Evolutionary conservation across 2,797 vertebrate species (phyloP).

Genomic region (Heteromormyrus szaboi): DNA sequence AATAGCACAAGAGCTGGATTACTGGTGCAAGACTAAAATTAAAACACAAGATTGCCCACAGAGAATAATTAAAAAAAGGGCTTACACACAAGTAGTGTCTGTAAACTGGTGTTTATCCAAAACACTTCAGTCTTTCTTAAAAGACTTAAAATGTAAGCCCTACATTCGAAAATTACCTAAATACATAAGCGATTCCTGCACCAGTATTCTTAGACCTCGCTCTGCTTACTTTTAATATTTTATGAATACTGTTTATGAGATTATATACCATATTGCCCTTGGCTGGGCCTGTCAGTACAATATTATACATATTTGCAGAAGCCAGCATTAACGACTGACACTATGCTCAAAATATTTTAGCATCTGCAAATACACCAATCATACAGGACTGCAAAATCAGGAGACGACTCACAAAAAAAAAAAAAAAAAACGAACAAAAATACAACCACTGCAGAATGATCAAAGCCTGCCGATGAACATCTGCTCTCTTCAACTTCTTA

Average conservation of each 20-base stretch:
- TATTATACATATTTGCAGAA: slow-evolving; percentile 49
- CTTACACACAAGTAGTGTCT: slow-evolving; percentile 31
- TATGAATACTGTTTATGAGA: slow-evolving; percentile 48
- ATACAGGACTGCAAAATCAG: slow-evolving; percentile 42
- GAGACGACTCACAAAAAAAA: background rate
- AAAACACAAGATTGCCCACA: slow-evolving; percentile 50
- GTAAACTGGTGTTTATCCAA: slow-evolving; percentile 38
- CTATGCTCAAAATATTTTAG: slow-evolving; percentile 43
- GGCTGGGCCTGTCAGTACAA: slow-evolving; percentile 55
- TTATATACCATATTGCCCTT: slow-evolving; percentile 49
- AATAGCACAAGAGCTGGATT: slow-evolving; percentile 48
- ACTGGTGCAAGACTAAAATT: slow-evolving; percentile 71
- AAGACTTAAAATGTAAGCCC: slow-evolving; percentile 17
- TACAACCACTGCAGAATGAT: slow-evolving; percentile 57
- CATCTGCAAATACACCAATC: slow-evolving; percentile 53
- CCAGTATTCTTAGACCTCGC: slow-evolving; percentile 22
- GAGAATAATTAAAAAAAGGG: slow-evolving; percentile 36
- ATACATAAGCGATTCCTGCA: background rate
- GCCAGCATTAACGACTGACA: slow-evolving; percentile 52
- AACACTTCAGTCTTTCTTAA: slow-evolving; percentile 21
- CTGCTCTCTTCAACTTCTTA: slow-evolving; percentile 39
- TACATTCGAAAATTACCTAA: slow-evolving; percentile 23
- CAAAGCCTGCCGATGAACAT: slow-evolving; percentile 23
- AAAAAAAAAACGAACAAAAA: slow-evolving; percentile 22
- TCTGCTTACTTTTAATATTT: slow-evolving; percentile 43